A percentile compares a stretch with the other conserved stretches of the same genome.
phyloP scores from a whole-genome alignment of 2,113 vertebrate genomes.

The Motacilla tschutschensis region DNA sequence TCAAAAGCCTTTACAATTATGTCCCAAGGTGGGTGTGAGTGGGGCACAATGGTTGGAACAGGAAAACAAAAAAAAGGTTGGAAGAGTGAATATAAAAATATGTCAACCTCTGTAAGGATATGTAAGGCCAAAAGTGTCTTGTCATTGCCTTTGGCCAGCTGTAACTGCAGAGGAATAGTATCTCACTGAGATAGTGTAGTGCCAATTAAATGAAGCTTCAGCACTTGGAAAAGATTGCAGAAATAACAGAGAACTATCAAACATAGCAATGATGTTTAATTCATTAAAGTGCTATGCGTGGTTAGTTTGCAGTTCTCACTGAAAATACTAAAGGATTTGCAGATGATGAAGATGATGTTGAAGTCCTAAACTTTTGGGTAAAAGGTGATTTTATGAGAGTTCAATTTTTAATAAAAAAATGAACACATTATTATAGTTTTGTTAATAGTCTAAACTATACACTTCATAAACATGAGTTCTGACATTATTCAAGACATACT shows the following conservation, averaged over 20 bases:
- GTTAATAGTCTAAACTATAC: neutral
- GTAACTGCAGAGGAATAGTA: neutral
- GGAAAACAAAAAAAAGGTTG: neutral
- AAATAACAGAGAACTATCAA: neutral
- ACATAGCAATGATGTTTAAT: neutral
- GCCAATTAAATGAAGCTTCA: neutral
- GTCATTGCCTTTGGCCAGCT: neutral
- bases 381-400: neutral
- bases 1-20: neutral
- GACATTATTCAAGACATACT: neutral
- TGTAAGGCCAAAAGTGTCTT: neutral
- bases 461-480: neutral
- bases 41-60: neutral
- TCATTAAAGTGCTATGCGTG: neutral
- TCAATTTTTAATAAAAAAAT: neutral
- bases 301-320: neutral
- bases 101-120: neutral
- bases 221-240: neutral
- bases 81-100: neutral
- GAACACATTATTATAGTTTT: neutral
- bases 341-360: neutral
- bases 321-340: neutral
- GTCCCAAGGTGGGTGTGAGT: neutral
- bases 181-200: neutral
- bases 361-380: neutral